Evolutionary conservation across 2,113 vertebrate genomes (phyloP).

Genomic region (Dasyprocta punctata): DNA sequence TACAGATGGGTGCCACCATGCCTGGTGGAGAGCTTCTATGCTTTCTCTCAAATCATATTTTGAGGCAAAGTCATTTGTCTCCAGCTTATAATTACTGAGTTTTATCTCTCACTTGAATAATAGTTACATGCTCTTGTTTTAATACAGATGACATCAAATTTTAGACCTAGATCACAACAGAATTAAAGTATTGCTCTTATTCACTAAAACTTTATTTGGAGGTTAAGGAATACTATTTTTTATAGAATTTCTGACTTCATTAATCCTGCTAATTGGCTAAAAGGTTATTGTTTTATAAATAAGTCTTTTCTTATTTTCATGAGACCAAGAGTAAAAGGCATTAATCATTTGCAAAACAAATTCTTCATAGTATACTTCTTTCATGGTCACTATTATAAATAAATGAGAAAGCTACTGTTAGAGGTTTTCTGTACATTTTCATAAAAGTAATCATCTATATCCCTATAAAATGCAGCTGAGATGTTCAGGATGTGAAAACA

Average conservation of each 20-base stretch:
- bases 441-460: background rate
- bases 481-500: background rate
- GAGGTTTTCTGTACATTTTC: background rate
- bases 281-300: background rate
- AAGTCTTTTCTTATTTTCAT: background rate
- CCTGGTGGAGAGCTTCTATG: background rate
- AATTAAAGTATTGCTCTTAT: background rate
- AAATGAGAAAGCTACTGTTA: background rate
- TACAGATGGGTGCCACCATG: background rate
- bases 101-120: background rate
- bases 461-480: background rate
- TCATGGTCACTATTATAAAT: background rate
- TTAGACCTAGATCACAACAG: background rate
- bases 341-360: background rate
- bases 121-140: background rate
- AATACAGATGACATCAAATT: background rate
- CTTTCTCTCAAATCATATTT: background rate
- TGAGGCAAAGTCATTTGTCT: background rate
- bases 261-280: background rate
- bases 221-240: background rate
- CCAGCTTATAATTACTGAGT: background rate
- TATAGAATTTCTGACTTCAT: background rate
- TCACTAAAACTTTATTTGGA: background rate
- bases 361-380: background rate
- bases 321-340: background rate